Base-by-base conservation (phyloP, 1,140 invertebrate species). In the Heliconius hewitsoni region DNA sequence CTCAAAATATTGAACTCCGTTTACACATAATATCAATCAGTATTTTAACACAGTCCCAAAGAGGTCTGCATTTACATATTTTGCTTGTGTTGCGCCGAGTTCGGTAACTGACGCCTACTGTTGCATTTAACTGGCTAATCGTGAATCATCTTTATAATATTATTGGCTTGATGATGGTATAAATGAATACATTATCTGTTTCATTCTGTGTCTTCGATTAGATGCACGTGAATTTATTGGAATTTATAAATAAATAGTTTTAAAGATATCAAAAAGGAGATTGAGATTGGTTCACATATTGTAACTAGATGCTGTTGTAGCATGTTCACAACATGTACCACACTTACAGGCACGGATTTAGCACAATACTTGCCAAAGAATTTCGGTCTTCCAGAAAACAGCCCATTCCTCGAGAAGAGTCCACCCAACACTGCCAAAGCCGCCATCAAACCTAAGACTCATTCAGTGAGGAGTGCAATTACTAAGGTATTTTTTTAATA, bases 361-460 rank as follows among this genome's bases (percentile, higher is more conserved):
- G 94, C 95, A 86, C 95, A 96, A 87, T 95, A 95, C 86, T 90
- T 96, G 86, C 95, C 95, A 90, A 96, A 96, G 90, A 96, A 96
- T 90, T 96, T 96, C 88, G 95, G 95, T 83, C 90, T 96, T 76
- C 95, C 95, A 81, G 91, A 95, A 79, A 92, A 93, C 81, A 95
- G 91, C 84, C 92, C 93, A 57, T 95, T 92, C 87, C 84, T 91
- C 78, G 93, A 93, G 84, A 94, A 92, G 88, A 93, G 88, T 82
- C 94, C 92, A 72, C 89, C 88, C 75, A 85, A 82, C 78, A 91
- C 84, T 66, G 88, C 90, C 71, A 95, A 92, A 83, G 84, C 88
- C 71, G 80, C 90, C 75, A 87, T 89, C 5, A 94, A 93, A 82
- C 87, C 89, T n/a, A 95, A 95, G 83, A 76, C 85, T 70, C 88